phyloP scores from a whole-genome alignment of 2,888 invertebrate species.

The Limnephilus lunatus region DNA sequence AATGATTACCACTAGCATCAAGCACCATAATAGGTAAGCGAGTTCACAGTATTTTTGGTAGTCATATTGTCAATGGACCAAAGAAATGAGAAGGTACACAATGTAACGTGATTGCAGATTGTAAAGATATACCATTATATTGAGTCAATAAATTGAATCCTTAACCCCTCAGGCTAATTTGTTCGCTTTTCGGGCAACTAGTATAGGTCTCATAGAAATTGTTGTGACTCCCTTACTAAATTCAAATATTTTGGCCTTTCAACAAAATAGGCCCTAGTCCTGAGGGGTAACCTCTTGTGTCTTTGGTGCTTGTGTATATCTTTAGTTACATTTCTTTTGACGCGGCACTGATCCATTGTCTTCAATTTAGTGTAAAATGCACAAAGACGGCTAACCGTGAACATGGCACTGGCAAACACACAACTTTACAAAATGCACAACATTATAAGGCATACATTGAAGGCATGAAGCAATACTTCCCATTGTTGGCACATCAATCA shows the following conservation, averaged over 20 bases:
- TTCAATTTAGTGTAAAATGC: background rate
- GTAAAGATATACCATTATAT: background rate
- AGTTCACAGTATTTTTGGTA: conserved; percentile 22
- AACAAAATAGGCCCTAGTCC: no score
- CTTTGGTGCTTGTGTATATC: background rate
- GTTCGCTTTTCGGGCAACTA: no score
- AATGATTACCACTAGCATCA: conserved; percentile 12
- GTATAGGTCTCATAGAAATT: no score
- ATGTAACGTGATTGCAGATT: background rate
- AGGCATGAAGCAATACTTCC: conserved; percentile 28
- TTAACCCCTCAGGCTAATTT: background rate
- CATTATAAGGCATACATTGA: conserved; percentile 18
- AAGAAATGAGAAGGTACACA: background rate
- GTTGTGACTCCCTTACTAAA: no score
- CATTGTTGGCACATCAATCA: background rate
- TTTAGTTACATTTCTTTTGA: background rate
- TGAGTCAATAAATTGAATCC: background rate
- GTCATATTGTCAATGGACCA: background rate
- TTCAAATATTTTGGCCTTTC: no score
- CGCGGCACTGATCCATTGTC: background rate
- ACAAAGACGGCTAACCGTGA: background rate
- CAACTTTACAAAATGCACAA: conserved; percentile 2
- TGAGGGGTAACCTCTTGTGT: no score
- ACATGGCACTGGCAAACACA: conserved; percentile 13
- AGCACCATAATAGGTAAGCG: conserved; percentile 33